Evolutionary conservation across 2,113 vertebrate species (phyloP).

Genomic region (Prionailurus bengalensis): DNA sequence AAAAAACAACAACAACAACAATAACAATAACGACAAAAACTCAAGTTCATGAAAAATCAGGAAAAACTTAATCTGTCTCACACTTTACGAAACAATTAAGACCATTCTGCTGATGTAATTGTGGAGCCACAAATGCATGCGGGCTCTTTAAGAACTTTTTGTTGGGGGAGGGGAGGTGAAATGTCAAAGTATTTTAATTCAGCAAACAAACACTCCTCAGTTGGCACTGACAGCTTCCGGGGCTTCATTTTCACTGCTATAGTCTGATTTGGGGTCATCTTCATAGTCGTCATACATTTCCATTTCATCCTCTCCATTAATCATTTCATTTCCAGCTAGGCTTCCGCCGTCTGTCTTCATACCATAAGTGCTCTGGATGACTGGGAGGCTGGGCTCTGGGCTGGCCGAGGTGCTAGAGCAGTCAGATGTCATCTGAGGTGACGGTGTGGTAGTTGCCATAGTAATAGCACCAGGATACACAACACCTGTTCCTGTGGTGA

Average conservation of each 20-base stretch:
- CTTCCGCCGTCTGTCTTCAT: constrained; percentile 96
- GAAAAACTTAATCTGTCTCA: constrained; percentile 96
- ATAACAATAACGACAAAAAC: constrained; percentile 83
- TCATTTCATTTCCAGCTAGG: constrained; percentile 92
- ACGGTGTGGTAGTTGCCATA: constrained; percentile 97
- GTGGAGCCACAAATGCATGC: constrained; percentile 98
- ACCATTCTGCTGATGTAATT: constrained; percentile 98
- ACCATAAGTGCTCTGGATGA: constrained; percentile 99
- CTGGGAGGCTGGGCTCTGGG: constrained; percentile 97
- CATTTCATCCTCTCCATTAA: constrained; percentile 98
- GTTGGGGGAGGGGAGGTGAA: constrained; percentile 86
- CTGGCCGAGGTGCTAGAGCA: constrained; percentile 99
- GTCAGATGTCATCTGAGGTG: constrained; percentile 99
- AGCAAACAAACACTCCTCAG: constrained; percentile 91
- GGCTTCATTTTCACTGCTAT: constrained; percentile 99
- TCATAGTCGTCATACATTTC: constrained; percentile 99
- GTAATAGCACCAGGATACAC: constrained; percentile 98
- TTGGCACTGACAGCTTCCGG: constrained; percentile 97
- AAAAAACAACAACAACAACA: constrained; percentile 87
- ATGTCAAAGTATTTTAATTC: constrained; percentile 90
- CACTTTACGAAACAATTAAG: constrained; percentile 99
- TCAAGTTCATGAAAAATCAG: constrained; percentile 92
- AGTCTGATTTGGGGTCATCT: constrained; percentile 99
- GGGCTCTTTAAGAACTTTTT: constrained; percentile 94
- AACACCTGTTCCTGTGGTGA: constrained; percentile 96